Evolutionary conservation across 2,797 vertebrate species (phyloP).

Genomic region (Urocyon cinereoargenteus): DNA sequence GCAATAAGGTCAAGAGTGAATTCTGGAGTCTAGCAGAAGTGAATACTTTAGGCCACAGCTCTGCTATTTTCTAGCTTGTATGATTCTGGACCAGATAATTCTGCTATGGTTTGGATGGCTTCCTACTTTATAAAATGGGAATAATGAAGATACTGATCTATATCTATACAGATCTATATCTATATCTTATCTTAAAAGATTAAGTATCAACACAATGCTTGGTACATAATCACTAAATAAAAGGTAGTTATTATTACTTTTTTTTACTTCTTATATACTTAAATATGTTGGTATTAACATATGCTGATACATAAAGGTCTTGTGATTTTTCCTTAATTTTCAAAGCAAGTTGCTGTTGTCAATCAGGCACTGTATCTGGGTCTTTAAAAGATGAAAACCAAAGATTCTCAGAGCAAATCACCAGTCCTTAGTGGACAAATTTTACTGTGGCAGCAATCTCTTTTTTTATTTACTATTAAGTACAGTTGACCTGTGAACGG

Average conservation of each 20-base stretch:
- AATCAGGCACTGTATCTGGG: background rate
- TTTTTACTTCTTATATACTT: conserved; percentile 14
- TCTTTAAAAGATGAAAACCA: conserved; percentile 1
- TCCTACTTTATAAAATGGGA: conserved; percentile 19
- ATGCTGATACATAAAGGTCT: conserved; percentile 7
- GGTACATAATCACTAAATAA: background rate
- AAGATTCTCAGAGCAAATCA: background rate
- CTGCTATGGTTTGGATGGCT: background rate
- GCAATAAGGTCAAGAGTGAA: background rate
- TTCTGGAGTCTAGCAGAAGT: background rate
- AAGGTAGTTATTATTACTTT: background rate
- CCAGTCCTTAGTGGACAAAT: background rate
- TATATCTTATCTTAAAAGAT: no score
- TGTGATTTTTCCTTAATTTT: background rate
- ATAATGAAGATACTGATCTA: background rate
- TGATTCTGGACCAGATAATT: background rate
- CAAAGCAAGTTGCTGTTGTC: background rate
- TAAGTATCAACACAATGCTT: background rate
- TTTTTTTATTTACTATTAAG: background rate
- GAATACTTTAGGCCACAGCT: background rate
- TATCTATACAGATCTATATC: background rate
- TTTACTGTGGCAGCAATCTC: background rate
- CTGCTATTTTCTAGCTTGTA: background rate
- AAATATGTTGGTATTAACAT: background rate
- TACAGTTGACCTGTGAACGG: background rate